Evolutionary conservation across 2,888 invertebrate species (phyloP), one percentile per base, ranked within the genome.

Genomic region (Augiades crinisus): DNA sequence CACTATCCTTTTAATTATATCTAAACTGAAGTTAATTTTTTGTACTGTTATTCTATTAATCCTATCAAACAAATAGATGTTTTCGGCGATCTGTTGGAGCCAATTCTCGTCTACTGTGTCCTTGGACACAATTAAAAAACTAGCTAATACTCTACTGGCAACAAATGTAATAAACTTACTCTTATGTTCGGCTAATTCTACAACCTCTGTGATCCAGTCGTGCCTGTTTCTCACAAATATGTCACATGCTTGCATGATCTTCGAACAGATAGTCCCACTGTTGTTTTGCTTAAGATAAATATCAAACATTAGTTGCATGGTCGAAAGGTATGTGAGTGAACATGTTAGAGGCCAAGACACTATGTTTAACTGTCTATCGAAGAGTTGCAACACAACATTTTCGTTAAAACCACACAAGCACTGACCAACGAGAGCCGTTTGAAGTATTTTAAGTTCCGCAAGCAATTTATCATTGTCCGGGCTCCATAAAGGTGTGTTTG

Each of bases 281-380:
- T 93, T 92, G 65, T 95, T 96, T 75, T 97, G 96, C 73, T 95
- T 95, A 46, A 96, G 89, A 70, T 96, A 96, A 43, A 96, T 92
- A 75, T 96, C 96, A 70, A 96, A 96, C 59, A 96, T 88, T 8
- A 96, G 85, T 69, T 97, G 96, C 67, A 96, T 91, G 60, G 95
- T 95, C 54, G 96, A 96, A 57, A 97, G 88, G 71, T 96, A 96
- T 65, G 95, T 93, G 33, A 97, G 76, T 3, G 95, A 81, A 65
- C 80, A 81, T 54, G 84, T 87, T 19, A 89, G 56, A 0, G 90
- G 86, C 90, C 88, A 89, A 10, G 86, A 71, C 30, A 81, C 83
- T 56, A 91, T 90, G 54, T 90, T 85, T 10, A 91, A 77, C 40
- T 82, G 91, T 56, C 92, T 92, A 64, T 93, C 93, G 70, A 96